Base-by-base conservation (phyloP, 2,888 invertebrate genomes). In the Pasiphila rectangulata region DNA sequence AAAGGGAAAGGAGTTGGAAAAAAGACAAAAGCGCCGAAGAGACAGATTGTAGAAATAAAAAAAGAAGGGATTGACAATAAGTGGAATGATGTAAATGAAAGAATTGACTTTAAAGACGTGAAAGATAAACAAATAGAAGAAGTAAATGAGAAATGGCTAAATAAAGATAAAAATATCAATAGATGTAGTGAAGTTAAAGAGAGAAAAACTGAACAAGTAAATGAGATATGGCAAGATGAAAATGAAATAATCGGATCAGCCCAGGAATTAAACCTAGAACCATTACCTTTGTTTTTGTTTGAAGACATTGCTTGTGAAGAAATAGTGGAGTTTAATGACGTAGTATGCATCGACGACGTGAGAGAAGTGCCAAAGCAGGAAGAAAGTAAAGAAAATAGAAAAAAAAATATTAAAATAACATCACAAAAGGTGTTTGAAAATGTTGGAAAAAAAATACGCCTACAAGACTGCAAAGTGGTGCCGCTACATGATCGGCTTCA, bases 1-100 rank as follows among this genome's bases (percentile, higher is more conserved):
- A 13, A 13, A 29, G 29, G 29, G 29, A 27, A 27, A 27, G 27
- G 29, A 15, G 13, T 29, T 29, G 15, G 15, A 15, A 29, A 29
- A 29, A 29, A 29, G 7, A 29, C n/a, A n/a, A n/a, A n/a, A n/a
- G n/a, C 29, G 29, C 7, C 15, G 29, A 29, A 13, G 29, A 29
- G 6, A 29, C 4, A 29, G 3, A 29, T 15, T 27, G 6, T 15
- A 29, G 29, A 29, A 15, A 29, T 29, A 27, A 29, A 29, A 29
- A 29, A 29, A 29, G 29, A 3, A 29, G 29, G 15, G 15, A 29
- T 15, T 29, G 6, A 15, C 29, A 29, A 29, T 2, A 7, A 29
- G 13, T 29, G 4, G n/a, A 23, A 29, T 29, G 27, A 27, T 29
- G 29, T 6, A 29, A 9, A 29, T 29, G 29, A 15, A 13, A 29